Evolutionary conservation across 2,113 vertebrate species (phyloP), one percentile per base, ranked within the genome.

Genomic region (Tragelaphus imberbis): DNA sequence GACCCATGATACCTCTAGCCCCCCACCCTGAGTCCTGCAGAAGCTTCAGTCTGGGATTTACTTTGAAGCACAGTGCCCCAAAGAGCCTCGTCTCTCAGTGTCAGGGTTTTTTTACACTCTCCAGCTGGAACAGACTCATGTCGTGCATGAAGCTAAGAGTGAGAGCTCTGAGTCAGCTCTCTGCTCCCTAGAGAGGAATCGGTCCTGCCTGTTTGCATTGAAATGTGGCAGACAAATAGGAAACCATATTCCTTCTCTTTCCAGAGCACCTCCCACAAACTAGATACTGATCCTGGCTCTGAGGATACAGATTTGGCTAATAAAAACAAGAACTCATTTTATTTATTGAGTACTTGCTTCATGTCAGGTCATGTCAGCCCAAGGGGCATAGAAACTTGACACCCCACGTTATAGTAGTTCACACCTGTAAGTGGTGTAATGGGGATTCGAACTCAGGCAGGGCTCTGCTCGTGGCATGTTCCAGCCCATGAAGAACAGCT

Each of bases 21-120:
- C 44, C 53, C 56, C 85, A 49, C 94, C 56, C 88, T 90, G 95
- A 92, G 55, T 94, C 95, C 96, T 96, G 61, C 77, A 97, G 30
- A 97, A 97, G 97, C 93, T 95, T 5, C 49, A 0, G 1, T 87
- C 53, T 95, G 95, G 91, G 93, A 93, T 98, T 98, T 98, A 88
- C 96, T 91, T 98, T 98, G 97, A 98, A 97, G 96, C 88, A 28
- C 65, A 59, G 65, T 12, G 90, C 53, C 89, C 63, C 36, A 68
- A 94, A 91, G 87, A 94, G 77, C 91, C 75, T 56, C 55, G 81
- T 21, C 71, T 97, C 90, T 84, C 93, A 44, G 88, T 27, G 0
- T 87, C 77, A 80, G 61, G 82, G 90, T 95, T 51, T 98, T 71
- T 53, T 98, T 98, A 97, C 47, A 30, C 94, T 95, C 88, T 94